Conservation (phyloP, 2,113 vertebrate genomes). For the Cheilinus undulatus region DNA sequence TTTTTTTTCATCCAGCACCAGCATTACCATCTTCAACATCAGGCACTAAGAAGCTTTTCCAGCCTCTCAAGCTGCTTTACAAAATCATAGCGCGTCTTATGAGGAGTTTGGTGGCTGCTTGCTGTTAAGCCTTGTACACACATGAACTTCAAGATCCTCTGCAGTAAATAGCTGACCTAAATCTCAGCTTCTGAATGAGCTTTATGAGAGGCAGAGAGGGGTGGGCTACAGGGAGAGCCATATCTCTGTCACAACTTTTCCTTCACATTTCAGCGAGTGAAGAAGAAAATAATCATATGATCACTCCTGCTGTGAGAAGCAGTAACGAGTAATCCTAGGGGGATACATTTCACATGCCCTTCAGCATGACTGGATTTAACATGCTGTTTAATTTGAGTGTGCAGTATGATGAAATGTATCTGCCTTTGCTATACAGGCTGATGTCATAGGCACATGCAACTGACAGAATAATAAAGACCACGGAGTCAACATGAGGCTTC, state of each 20-base stretch:
- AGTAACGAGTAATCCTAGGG: constrained; percentile 4
- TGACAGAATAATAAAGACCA: constrained; percentile 9
- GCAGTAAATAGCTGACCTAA: constrained; percentile 78
- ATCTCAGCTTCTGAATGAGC: constrained; percentile 71
- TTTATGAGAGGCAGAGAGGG: constrained; percentile 32
- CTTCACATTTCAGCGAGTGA: constrained; percentile 18
- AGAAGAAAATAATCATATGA: neutral
- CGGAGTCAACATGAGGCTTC: constrained; percentile 10
- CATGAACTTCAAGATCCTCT: constrained; percentile 53
- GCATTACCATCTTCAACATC: constrained; percentile 35
- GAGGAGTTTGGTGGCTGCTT: constrained; percentile 47
- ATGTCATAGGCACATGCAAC: constrained; percentile 27
- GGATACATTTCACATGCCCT: constrained; percentile 20
- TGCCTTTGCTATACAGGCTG: neutral
- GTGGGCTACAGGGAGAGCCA: constrained; percentile 7
- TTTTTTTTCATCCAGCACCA: constrained; percentile 13
- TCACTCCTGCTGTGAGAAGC: neutral
- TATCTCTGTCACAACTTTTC: constrained; percentile 17
- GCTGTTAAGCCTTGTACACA: constrained; percentile 56
- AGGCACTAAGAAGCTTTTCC: constrained; percentile 60
- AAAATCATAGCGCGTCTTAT: constrained; percentile 54
- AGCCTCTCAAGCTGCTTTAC: constrained; percentile 61
- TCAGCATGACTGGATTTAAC: constrained; percentile 13
- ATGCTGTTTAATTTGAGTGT: neutral
- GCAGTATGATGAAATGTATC: neutral